phyloP scores from a whole-genome alignment of 2,113 vertebrate species.

The Ageneiosus marmoratus region DNA sequence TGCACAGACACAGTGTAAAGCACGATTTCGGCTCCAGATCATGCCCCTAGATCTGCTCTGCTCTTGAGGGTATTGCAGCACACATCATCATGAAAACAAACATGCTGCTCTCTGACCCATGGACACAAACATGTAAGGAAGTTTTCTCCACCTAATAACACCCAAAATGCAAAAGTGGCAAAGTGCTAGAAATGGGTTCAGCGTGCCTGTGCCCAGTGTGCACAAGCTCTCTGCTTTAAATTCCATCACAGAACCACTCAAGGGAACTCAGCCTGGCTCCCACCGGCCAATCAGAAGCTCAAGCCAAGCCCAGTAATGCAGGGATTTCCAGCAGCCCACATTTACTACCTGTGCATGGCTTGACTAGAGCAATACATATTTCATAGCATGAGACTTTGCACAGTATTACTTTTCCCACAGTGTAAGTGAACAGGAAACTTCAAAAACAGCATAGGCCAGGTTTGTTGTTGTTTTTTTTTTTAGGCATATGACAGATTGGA shows the following conservation, averaged over 20 bases:
- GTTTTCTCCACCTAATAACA: constrained; percentile 48
- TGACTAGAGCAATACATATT: constrained; percentile 16
- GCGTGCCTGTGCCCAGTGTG: neutral
- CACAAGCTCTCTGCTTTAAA: constrained; percentile 43
- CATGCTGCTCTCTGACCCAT: constrained; percentile 48
- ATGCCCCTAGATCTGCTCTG: neutral
- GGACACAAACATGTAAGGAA: constrained; percentile 31
- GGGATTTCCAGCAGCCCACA: constrained; percentile 1
- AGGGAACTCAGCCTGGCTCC: constrained; percentile 23
- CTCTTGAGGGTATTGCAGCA: constrained; percentile 34
- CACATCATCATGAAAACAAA: constrained; percentile 44
- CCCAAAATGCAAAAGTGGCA: constrained; percentile 31
- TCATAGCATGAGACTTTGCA: neutral
- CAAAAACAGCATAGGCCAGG: neutral
- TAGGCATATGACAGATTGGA: neutral
- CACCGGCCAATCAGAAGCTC: constrained; percentile 9
- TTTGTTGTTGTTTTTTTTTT: no score
- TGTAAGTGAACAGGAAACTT: neutral
- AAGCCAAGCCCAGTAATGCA: constrained; percentile 29
- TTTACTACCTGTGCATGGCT: neutral
- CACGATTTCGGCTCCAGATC: constrained; percentile 20
- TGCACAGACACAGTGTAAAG: neutral
- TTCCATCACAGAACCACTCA: constrained; percentile 33
- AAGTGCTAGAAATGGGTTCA: constrained; percentile 38
- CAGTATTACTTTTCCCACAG: neutral